Percentiles rank a stretch among this genome's conserved stretches.
phyloP scores from a whole-genome alignment of 2,888 invertebrate species.

The Tiphia femorata region DNA sequence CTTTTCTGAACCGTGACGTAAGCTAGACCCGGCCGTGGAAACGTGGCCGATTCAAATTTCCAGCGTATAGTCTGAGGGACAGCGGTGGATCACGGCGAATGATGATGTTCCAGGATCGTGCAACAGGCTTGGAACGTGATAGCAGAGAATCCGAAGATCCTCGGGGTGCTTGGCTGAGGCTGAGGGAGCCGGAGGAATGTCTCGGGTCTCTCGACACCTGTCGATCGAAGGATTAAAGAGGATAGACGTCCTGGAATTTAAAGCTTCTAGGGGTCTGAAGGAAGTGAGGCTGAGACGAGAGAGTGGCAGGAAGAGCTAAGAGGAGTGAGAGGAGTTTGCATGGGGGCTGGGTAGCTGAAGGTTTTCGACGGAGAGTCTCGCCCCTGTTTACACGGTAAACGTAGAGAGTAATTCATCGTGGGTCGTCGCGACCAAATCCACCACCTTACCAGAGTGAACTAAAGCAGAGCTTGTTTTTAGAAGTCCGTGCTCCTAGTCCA shows the following conservation, averaged over 20 bases:
- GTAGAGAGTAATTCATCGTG: slow-evolving; percentile 41
- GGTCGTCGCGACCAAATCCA: too few relatives aligned
- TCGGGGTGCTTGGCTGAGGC: neutral
- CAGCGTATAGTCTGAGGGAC: too few relatives aligned
- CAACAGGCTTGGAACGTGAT: slow-evolving; percentile 25
- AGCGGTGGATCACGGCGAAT: slow-evolving; percentile 28
- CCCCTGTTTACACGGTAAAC: slow-evolving; percentile 52
- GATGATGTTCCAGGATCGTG: slow-evolving; percentile 37
- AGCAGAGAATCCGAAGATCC: slow-evolving; percentile 1
- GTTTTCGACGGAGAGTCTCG: slow-evolving; percentile 32
- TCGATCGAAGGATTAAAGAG: slow-evolving; percentile 56
- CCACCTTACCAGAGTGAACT: too few relatives aligned
- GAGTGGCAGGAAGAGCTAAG: neutral
- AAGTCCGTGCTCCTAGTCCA: too few relatives aligned
- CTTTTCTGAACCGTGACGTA: slow-evolving; percentile 26
- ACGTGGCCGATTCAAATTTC: too few relatives aligned
- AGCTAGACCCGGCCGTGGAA: neutral
- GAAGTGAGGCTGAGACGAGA: slow-evolving; percentile 1
- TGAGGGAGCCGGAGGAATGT: neutral
- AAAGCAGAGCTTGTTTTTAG: too few relatives aligned
- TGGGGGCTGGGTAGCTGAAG: too few relatives aligned
- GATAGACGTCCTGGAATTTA: slow-evolving; percentile 41
- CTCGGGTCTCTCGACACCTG: slow-evolving; percentile 46
- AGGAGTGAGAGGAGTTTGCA: slow-evolving; percentile 7
- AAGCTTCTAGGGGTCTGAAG: too few relatives aligned